Percentiles rank a stretch among this genome's conserved stretches.
phyloP scores from a whole-genome alignment of 1,140 invertebrate species.

The Drosophila subpulchrella region DNA sequence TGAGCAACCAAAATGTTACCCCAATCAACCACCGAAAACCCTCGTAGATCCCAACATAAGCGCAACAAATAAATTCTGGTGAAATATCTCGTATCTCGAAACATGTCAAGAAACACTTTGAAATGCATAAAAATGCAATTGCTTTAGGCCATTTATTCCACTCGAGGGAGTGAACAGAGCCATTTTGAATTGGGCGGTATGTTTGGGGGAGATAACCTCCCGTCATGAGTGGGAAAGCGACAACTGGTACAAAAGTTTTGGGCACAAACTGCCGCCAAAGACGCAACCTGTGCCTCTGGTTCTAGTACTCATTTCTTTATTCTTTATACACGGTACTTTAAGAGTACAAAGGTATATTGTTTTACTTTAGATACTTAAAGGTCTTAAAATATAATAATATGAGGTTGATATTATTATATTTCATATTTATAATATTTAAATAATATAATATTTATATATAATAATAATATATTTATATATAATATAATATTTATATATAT shows the following conservation, averaged over 20 bases:
- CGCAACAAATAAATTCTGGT: constrained; percentile 59
- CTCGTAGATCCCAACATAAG: constrained; percentile 6
- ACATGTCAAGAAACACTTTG: constrained; percentile 77
- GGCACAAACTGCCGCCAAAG: constrained; percentile 52
- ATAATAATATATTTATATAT: no score
- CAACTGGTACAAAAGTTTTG: constrained; percentile 48
- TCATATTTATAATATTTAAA: no score
- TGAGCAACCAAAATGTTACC: neutral
- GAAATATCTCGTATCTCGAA: constrained; percentile 36
- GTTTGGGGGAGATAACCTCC: constrained; percentile 13
- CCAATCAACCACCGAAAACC: constrained; percentile 8
- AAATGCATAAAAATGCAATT: constrained; percentile 78
- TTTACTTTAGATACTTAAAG: no score
- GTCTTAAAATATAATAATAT: neutral
- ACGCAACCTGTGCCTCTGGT: constrained; percentile 52
- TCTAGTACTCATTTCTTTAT: neutral
- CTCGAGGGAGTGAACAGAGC: neutral
- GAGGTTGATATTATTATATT: no score
- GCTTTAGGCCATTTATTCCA: constrained; percentile 44
- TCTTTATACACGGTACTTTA: neutral
- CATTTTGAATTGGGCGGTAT: neutral
- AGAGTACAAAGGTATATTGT: neutral
- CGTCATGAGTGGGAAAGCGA: constrained; percentile 27
- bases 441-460: no score
- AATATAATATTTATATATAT: no score